Conservation (phyloP, 1,140 invertebrate species). For the Drosophila takahashii region DNA sequence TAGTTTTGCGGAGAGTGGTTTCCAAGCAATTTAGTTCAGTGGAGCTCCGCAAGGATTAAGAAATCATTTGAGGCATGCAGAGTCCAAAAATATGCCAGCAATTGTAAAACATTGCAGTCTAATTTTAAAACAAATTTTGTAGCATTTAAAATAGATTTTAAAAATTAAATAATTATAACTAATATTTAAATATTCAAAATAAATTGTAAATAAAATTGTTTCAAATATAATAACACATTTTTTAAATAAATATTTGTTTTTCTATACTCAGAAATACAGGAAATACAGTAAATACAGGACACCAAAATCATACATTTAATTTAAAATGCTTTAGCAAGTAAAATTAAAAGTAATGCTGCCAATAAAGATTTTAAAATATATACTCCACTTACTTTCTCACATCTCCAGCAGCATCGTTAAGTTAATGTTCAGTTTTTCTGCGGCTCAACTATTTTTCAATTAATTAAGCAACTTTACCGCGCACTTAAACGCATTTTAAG, state of each 20-base stretch:
- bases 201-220: too few species aligned
- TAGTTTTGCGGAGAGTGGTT: constrained; percentile 18
- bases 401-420: constrained; percentile 8
- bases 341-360: not conserved
- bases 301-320: too few species aligned
- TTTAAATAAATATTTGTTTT: too few species aligned
- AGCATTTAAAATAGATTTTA: not conserved
- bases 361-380: not conserved
- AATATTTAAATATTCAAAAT: too few species aligned
- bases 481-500: constrained; percentile 73
- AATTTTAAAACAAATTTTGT: constrained; percentile 5
- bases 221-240: too few species aligned
- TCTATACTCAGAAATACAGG: too few species aligned
- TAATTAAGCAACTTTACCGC: constrained; percentile 75
- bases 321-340: too few species aligned
- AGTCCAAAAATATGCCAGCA: not conserved
- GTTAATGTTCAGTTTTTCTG: constrained; percentile 3
- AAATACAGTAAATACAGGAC: too few species aligned
- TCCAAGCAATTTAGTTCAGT: constrained; percentile 36
- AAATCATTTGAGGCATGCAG: constrained; percentile 23
- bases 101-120: constrained; percentile 7
- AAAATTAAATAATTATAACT: too few species aligned
- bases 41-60: constrained; percentile 22
- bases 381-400: not conserved
- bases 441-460: constrained; percentile 65